Evolutionary conservation across 2,888 invertebrate genomes (phyloP), one percentile per base, ranked within the genome.

Genomic region (Neoscelio sp.): DNA sequence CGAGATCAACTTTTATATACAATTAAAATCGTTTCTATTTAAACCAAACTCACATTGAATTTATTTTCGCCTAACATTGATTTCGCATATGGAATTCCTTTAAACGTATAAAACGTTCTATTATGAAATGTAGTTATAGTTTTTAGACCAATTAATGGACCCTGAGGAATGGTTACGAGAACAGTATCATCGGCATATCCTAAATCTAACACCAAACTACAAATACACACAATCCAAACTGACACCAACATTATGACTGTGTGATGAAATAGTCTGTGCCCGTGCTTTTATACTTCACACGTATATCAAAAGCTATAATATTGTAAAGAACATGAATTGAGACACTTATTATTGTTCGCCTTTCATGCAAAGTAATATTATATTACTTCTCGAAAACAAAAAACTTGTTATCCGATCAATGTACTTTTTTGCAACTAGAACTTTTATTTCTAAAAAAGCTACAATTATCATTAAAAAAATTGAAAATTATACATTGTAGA

Each of bases 11-110:
- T n/a, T n/a, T n/a, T n/a, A n/a, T n/a, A n/a, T n/a, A n/a, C n/a
- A n/a, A n/a, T n/a, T n/a, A n/a, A n/a, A n/a, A n/a, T n/a, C n/a
- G n/a, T n/a, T n/a, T n/a, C n/a, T n/a, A n/a, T n/a, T n/a, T n/a
- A n/a, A n/a, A n/a, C n/a, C n/a, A n/a, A n/a, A 77, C 84, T 83
- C 68, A 89, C 89, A 38, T 84, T 79, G 54, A 89, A 89, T 80
- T 86, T 89, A 52, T 87, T 78, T 1, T 73, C 54, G 1, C 86
- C 88, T 30, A 86, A 79, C 64, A 85, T 86, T 0, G 89, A 85
- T 64, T 85, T 86, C 0, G 86, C 86, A 60, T 87, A 89, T 0
- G 89, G 89, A 48, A 89, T 86, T 2, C 89, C 89, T 48, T 84
- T 89, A 46, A 89, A 89, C 71, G 85, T 87, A 42, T 85, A 88